These are phyloP conservation scores for Staurois parvus DNA, from an alignment of 2,797 vertebrate species.

Conservation along the genomic window DNA sequence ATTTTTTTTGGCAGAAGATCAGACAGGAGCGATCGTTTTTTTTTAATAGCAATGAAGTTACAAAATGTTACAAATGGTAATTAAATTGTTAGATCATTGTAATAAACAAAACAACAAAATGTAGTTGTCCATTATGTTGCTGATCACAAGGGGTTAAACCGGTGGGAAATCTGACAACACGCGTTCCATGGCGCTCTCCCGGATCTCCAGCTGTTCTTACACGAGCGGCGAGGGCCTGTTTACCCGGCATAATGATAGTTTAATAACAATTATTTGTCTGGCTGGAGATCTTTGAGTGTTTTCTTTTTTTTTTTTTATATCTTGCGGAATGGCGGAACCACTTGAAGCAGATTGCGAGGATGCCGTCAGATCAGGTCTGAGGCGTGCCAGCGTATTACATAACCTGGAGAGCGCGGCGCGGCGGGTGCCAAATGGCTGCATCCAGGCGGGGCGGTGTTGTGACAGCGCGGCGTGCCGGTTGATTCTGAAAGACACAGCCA, in stretches of 20 bases:
- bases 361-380: not conserved
- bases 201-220: not conserved
- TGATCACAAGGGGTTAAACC: no score
- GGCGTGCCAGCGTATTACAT: constrained; percentile 44
- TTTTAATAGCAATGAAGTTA: no score
- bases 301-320: not conserved
- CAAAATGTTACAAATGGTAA: no score
- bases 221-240: not conserved
- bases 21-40: no score
- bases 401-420: constrained; percentile 8
- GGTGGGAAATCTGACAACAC: no score
- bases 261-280: constrained; percentile 16
- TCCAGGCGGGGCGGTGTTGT: constrained; percentile 5
- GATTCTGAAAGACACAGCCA: not conserved
- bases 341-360: constrained; percentile 24
- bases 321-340: constrained; percentile 1
- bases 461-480: constrained; percentile 7
- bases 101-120: no score
- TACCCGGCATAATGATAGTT: not conserved
- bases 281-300: not conserved
- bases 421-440: constrained; percentile 23
- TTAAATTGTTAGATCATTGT: no score
- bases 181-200: no score
- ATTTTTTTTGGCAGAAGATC: no score
- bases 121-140: no score